These are phyloP conservation scores for Gryon sp. DNA, from an alignment of 1,140 invertebrate genomes.

Conservation along the genomic window DNA sequence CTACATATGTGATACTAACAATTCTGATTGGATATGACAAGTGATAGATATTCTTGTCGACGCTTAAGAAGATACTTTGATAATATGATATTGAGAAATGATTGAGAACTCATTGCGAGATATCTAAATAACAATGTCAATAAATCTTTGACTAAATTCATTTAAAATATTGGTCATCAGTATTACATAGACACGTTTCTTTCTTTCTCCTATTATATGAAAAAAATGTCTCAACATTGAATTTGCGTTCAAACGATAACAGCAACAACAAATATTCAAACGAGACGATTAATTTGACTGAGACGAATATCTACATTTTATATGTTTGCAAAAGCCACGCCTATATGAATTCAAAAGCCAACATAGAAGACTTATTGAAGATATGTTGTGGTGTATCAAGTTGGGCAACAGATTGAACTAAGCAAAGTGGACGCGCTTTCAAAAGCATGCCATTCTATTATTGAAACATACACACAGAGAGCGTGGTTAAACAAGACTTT, in stretches of 20 bases:
- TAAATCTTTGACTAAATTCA: too few species aligned
- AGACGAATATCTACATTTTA: too few species aligned
- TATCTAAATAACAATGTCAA: too few species aligned
- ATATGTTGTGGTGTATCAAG: constrained; percentile 72
- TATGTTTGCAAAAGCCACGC: constrained; percentile 21
- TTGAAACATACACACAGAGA: constrained; percentile 67
- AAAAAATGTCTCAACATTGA: too few species aligned
- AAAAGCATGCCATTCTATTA: constrained; percentile 77
- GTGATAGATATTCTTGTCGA: constrained; percentile 38
- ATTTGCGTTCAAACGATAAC: too few species aligned
- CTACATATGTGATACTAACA: constrained; percentile 8
- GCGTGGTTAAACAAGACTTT: constrained; percentile 58
- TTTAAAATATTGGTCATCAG: too few species aligned
- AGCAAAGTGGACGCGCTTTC: constrained; percentile 51
- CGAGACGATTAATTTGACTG: too few species aligned
- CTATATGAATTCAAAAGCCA: constrained; percentile 65
- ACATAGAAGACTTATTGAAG: constrained; percentile 69
- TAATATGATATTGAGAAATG: constrained; percentile 24
- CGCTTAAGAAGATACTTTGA: constrained; percentile 1
- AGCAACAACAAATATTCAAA: too few species aligned
- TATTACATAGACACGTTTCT: too few species aligned
- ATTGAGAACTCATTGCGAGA: not conserved
- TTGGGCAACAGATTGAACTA: constrained; percentile 47
- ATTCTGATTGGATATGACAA: constrained; percentile 38
- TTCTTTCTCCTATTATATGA: too few species aligned